Percentiles rank a stretch among this genome's conserved stretches.
phyloP scores from a whole-genome alignment of 2,113 vertebrate genomes.

The Tapirus terrestris region DNA sequence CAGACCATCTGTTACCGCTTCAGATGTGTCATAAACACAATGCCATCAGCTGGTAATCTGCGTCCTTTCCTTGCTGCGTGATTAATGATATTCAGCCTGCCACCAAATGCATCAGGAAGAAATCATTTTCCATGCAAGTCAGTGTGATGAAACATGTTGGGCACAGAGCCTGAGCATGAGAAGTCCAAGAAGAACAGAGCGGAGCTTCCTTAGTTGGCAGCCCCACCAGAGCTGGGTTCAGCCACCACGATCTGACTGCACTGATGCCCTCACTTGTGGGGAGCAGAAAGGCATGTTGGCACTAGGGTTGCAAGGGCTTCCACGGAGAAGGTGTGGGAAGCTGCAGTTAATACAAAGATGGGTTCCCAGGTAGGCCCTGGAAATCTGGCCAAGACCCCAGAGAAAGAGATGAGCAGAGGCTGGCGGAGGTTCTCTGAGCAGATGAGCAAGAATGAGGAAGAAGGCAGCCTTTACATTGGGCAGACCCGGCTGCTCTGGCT shows the following conservation, averaged over 20 bases:
- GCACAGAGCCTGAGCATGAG: background rate
- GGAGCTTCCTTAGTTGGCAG: background rate
- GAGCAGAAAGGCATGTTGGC: background rate
- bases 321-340: background rate
- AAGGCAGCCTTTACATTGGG: background rate
- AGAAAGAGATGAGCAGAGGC: background rate
- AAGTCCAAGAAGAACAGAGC: background rate
- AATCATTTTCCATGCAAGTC: background rate
- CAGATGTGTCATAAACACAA: background rate
- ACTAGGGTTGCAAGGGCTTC: background rate
- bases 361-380: background rate
- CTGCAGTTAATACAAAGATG: background rate
- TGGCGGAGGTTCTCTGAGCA: background rate
- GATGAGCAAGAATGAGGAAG: background rate
- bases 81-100: background rate
- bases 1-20: slow-evolving; percentile 65
- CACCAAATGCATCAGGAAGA: background rate
- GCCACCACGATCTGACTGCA: background rate
- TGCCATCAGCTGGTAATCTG: slow-evolving; percentile 33
- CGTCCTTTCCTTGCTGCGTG: background rate
- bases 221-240: background rate
- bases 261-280: background rate
- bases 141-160: background rate
- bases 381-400: background rate
- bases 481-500: background rate